Conservation (phyloP, 2,797 vertebrate genomes). For the Gorsachius magnificus region DNA sequence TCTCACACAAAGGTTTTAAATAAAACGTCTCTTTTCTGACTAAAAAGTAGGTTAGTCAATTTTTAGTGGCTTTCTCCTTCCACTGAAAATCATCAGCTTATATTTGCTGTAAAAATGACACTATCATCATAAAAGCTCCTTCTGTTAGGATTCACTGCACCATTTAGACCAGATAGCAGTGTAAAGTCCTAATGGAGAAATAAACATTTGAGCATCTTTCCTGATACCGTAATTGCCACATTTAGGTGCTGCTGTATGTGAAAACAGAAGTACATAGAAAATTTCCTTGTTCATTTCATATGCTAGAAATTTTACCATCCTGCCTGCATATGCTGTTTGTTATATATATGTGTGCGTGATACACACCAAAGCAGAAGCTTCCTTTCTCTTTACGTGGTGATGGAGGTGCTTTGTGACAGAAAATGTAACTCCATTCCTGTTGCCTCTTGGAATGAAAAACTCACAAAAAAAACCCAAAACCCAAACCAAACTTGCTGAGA, state of each 20-base stretch:
- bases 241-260: conserved; percentile 37
- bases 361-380: not conserved
- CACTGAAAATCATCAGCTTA: conserved; percentile 35
- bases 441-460: not conserved
- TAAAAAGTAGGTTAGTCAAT: conserved; percentile 44
- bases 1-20: conserved; percentile 46
- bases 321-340: not conserved
- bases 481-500: not conserved
- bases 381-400: not conserved
- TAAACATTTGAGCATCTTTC: conserved; percentile 54
- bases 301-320: not conserved
- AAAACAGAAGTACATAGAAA: conserved; percentile 42
- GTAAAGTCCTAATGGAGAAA: conserved; percentile 60
- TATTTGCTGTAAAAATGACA: conserved; percentile 56
- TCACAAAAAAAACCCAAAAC: not conserved
- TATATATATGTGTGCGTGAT: not conserved
- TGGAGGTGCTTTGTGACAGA: not conserved
- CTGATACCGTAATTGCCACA: conserved; percentile 33
- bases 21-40: not conserved
- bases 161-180: conserved; percentile 46
- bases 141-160: conserved; percentile 47
- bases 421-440: not conserved
- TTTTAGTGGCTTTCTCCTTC: conserved; percentile 50
- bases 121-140: conserved; percentile 53
- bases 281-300: conserved; percentile 12